Percentiles rank a stretch among this genome's conserved stretches.
phyloP scores from a whole-genome alignment of 1,140 invertebrate genomes.

The Rhynchophorus ferrugineus region DNA sequence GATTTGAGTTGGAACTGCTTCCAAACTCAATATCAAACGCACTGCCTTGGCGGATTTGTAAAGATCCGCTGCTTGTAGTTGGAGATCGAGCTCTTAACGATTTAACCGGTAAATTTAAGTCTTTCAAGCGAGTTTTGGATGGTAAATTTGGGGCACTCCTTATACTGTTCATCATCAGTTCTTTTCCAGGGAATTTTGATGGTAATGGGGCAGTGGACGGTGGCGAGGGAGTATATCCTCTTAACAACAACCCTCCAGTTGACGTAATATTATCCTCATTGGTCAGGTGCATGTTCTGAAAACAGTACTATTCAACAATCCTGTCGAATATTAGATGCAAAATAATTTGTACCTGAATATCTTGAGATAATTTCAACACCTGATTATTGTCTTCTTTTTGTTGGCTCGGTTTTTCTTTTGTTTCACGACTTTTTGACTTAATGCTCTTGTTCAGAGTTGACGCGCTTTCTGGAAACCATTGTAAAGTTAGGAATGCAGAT shows the following conservation, averaged over 20 bases:
- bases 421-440: slow-evolving; percentile 15
- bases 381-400: slow-evolving; percentile 22
- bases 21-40: slow-evolving; percentile 46
- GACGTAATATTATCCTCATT: slow-evolving; percentile 39
- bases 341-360: slow-evolving; percentile 21
- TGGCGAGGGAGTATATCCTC: slow-evolving; percentile 65
- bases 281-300: slow-evolving; percentile 35
- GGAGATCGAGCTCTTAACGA: slow-evolving; percentile 51
- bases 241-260: slow-evolving; percentile 34
- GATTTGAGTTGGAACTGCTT: slow-evolving; percentile 29
- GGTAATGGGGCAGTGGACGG: slow-evolving; percentile 72
- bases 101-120: slow-evolving; percentile 59
- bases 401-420: slow-evolving; percentile 22
- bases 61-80: slow-evolving; percentile 55
- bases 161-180: slow-evolving; percentile 65
- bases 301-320: neutral
- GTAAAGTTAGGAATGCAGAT: neutral
- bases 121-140: slow-evolving; percentile 60
- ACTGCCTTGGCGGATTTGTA: slow-evolving; percentile 31
- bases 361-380: slow-evolving; percentile 23
- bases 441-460: slow-evolving; percentile 5
- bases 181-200: slow-evolving; percentile 68
- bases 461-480: slow-evolving; percentile 4
- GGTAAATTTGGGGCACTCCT: slow-evolving; percentile 68
- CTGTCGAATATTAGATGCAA: neutral